These are phyloP conservation scores for Ophiodon elongatus DNA, from an alignment of 2,113 vertebrate genomes.

Conservation along the genomic window DNA sequence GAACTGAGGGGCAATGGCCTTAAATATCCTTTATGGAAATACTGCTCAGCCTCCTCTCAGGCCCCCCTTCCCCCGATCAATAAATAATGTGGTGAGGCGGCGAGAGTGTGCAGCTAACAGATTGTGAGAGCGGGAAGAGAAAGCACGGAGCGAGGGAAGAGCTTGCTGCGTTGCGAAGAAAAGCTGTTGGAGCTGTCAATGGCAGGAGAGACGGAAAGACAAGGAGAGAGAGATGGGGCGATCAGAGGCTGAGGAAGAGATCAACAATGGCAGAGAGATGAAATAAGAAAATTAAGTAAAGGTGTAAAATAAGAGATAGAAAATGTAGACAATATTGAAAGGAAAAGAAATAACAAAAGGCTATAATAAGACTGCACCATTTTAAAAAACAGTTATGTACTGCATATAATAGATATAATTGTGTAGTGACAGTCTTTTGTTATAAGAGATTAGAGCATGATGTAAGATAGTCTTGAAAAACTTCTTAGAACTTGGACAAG, in stretches of 20 bases:
- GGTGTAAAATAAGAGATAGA: slow-evolving; percentile 2
- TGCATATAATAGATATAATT: slow-evolving; percentile 19
- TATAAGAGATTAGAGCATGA: slow-evolving; percentile 30
- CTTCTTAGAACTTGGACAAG: background rate
- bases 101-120: slow-evolving; percentile 75
- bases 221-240: background rate
- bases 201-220: slow-evolving; percentile 35
- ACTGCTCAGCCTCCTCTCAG: slow-evolving; percentile 42
- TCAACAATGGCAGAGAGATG: slow-evolving; percentile 21
- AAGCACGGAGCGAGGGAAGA: slow-evolving; percentile 23
- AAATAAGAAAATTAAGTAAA: slow-evolving; percentile 21
- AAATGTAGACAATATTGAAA: slow-evolving; percentile 22
- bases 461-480: slow-evolving; percentile 16
- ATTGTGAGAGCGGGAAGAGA: slow-evolving; percentile 66
- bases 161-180: slow-evolving; percentile 62
- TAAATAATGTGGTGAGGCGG: slow-evolving; percentile 80
- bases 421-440: slow-evolving; percentile 29
- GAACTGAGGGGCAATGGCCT: slow-evolving; percentile 60
- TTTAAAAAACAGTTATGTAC: slow-evolving; percentile 39
- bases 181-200: slow-evolving; percentile 69
- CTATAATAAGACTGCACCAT: background rate
- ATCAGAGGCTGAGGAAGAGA: slow-evolving; percentile 32
- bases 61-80: slow-evolving; percentile 72
- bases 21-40: slow-evolving; percentile 84
- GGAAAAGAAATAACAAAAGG: slow-evolving; percentile 11